Evolutionary conservation across 2,113 vertebrate species (phyloP).

Genomic region (Epinephelus moara): DNA sequence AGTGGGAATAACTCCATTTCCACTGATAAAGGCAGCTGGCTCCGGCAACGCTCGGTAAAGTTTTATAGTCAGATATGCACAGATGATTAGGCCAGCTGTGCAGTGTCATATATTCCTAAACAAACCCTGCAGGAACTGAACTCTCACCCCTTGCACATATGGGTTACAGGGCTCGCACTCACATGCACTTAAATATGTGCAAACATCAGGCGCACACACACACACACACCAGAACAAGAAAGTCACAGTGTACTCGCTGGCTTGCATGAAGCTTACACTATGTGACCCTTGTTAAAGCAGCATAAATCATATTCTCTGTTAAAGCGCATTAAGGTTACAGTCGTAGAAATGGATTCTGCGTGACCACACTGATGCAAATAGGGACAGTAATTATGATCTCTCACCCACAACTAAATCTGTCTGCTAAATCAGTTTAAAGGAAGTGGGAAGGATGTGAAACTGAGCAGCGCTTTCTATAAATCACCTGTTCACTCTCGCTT

Average conservation of each 20-base stretch:
- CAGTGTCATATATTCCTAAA: conserved; percentile 85
- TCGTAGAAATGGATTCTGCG: conserved; percentile 26
- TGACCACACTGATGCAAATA: conserved; percentile 62
- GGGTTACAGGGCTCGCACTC: conserved; percentile 74
- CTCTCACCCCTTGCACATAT: conserved; percentile 80
- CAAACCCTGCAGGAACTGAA: conserved; percentile 82
- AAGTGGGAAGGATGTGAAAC: conserved; percentile 83
- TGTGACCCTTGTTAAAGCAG: conserved; percentile 53
- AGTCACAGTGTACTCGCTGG: conserved; percentile 40
- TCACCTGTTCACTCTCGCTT: conserved; percentile 80
- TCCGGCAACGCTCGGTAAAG: conserved; percentile 87
- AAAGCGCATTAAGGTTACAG: conserved; percentile 16
- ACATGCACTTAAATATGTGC: conserved; percentile 73
- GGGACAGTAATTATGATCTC: conserved; percentile 64
- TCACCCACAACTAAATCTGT: conserved; percentile 62
- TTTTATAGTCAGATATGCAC: conserved; percentile 91
- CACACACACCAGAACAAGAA: conserved; percentile 43
- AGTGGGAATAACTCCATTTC: conserved; percentile 79
- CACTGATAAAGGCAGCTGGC: conserved; percentile 88
- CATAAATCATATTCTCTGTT: conserved; percentile 42
- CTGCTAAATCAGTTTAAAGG: conserved; percentile 73
- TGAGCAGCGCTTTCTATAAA: conserved; percentile 79
- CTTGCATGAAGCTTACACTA: conserved; percentile 36
- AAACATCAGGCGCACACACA: conserved; percentile 60
- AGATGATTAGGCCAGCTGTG: conserved; percentile 91